Conservation (phyloP, 2,113 vertebrate species). For the Turdus rufiventris region DNA sequence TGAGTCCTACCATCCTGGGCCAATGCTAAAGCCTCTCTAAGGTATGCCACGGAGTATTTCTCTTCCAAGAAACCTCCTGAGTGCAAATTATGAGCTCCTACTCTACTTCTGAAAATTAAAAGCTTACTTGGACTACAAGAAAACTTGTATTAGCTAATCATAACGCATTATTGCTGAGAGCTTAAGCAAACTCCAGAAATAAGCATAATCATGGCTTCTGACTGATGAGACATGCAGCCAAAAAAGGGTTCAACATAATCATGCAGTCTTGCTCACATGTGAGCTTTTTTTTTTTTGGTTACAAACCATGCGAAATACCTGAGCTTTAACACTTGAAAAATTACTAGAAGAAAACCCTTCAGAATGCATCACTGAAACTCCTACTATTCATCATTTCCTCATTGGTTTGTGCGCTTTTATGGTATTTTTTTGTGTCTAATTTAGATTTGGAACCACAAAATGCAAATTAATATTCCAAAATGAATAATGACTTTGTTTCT, state of each 20-base stretch:
- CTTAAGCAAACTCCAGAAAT: not conserved
- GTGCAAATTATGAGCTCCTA: not conserved
- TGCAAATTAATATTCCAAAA: not conserved
- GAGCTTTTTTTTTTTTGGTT: not conserved
- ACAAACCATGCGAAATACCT: not conserved
- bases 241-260: not conserved
- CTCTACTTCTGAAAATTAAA: not conserved
- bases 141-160: not conserved
- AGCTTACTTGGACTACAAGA: not conserved
- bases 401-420: not conserved
- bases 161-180: not conserved
- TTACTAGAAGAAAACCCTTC: not conserved
- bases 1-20: not conserved
- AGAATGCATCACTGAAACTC: not conserved
- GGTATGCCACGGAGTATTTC: not conserved
- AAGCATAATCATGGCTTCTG: not conserved
- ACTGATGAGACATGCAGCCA: fast-evolving
- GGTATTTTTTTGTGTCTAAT: not conserved
- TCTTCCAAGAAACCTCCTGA: not conserved
- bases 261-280: fast-evolving
- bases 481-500: not conserved
- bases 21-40: not conserved
- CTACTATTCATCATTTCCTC: not conserved
- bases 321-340: not conserved
- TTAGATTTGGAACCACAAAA: not conserved